These are phyloP conservation scores for Hozukius guyotensis DNA, from an alignment of 2,797 vertebrate genomes.

Conservation along the genomic window DNA sequence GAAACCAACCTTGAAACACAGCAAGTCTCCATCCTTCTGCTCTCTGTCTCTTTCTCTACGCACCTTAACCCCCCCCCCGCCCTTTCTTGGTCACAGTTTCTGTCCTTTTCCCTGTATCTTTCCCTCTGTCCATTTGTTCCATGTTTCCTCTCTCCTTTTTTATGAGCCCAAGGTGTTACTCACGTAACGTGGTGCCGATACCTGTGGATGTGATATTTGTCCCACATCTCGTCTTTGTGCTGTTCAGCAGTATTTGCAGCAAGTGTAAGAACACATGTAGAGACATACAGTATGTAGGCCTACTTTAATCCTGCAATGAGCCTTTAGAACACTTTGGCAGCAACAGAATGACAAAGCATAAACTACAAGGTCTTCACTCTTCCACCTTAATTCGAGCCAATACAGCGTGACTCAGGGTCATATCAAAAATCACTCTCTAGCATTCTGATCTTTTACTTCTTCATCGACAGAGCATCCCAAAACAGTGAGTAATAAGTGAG, in stretches of 20 bases:
- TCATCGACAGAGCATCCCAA: background rate
- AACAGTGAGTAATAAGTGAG: background rate
- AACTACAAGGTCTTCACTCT: too few relatives aligned
- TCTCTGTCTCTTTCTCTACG: background rate
- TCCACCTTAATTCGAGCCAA: background rate
- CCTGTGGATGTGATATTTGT: background rate
- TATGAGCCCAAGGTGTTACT: background rate
- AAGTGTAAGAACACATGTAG: background rate
- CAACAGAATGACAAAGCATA: background rate
- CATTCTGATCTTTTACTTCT: background rate
- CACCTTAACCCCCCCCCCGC: too few relatives aligned
- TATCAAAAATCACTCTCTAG: background rate
- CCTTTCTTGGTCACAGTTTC: background rate
- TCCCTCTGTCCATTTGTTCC: background rate
- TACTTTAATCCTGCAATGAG: background rate
- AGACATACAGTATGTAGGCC: background rate
- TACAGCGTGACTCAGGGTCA: background rate
- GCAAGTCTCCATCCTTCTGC: background rate
- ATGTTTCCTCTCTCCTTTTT: background rate
- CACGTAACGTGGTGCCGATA: background rate
- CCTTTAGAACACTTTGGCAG: background rate
- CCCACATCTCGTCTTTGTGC: background rate
- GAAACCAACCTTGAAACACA: conserved; percentile 40
- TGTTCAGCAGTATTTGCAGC: background rate
- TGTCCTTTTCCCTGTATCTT: background rate